Base-by-base conservation (phyloP, 2,113 vertebrate species). In the Jaculus jaculus region DNA sequence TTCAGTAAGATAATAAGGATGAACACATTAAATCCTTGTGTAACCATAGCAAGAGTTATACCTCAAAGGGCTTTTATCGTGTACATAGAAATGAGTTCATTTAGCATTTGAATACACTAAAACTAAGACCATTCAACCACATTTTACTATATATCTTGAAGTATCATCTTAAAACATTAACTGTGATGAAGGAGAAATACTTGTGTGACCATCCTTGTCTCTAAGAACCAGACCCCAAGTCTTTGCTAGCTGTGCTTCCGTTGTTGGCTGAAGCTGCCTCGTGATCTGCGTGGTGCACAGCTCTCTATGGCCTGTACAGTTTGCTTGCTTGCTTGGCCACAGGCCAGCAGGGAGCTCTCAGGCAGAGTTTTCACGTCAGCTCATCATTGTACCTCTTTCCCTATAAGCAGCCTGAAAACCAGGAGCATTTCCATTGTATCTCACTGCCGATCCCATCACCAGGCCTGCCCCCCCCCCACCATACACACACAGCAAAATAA, bases 1-100 rank as follows among this genome's bases (percentile, higher is more conserved):
- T 86, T 61, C 79, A 4, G 47, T 75, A 89, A 89, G 78, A 37
- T 87, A 80, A 23, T 91, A 89, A 85, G 58, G 66, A 79, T 26
- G 72, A 37, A 73, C 2, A 68, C 60, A 32, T 86, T 75, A 10
- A 63, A 30, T 68, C 58, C 34, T 75, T 34, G 30, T 3, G 4
- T 54, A 30, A 75, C 42, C 61, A 5, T 74, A 54, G 69, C 82
- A 85, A 23, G 26, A 84, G 3, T 81, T 84, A 54, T 54, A 65
- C 68, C 84, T 39, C 71, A 17, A 28, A 47, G 61, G 63, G n/a
- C 51, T 82, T 87, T 93, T 51, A 24, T 68, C 73, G 73, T 78
- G 72, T 47, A 73, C 9, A 20, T 79, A 69, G 65, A 91, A 90
- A 73, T 51, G 58, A 21, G 21, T 81, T 80, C 60, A 34, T 47